Percentiles rank a stretch among this genome's conserved stretches.
Conservation (phyloP, 1,140 invertebrate species). For the Drosophila bocki region DNA sequence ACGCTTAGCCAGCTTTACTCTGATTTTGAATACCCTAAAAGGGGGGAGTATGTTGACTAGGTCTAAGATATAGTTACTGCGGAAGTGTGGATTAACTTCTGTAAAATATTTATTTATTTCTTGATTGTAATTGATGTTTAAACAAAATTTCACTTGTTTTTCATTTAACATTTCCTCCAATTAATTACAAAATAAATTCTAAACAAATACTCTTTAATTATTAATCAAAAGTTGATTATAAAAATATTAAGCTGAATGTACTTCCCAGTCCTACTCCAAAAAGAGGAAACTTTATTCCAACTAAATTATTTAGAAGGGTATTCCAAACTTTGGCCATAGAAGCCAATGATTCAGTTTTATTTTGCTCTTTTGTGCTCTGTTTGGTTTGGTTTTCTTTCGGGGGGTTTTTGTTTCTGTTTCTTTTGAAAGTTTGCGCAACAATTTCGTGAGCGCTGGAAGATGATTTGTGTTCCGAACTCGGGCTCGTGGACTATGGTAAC, state of each 20-base stretch:
- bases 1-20: slow-evolving; percentile 74
- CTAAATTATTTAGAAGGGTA: slow-evolving; percentile 26
- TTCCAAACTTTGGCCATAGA: slow-evolving; percentile 9
- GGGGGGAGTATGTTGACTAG: not conserved
- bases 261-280: too few relatives aligned
- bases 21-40: slow-evolving; percentile 56
- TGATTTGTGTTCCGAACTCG: slow-evolving; percentile 78
- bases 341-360: slow-evolving; percentile 9
- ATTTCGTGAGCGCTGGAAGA: slow-evolving; percentile 84
- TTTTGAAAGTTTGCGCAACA: slow-evolving; percentile 80
- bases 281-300: not conserved
- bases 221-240: not conserved
- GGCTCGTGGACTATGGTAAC: slow-evolving; percentile 23
- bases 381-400: slow-evolving; percentile 40
- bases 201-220: not conserved
- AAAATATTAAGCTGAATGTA: not conserved
- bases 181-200: not conserved
- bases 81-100: not conserved
- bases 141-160: too few relatives aligned
- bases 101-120: not conserved
- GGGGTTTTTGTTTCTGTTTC: slow-evolving; percentile 52
- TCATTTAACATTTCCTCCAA: not conserved
- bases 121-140: too few relatives aligned
- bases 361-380: slow-evolving; percentile 24
- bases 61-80: not conserved